Percentiles rank a stretch among this genome's conserved stretches.
Conservation (phyloP, 30 jellyfish, hydroid and myxozoan species). For the Phacellophora camtschatica region DNA sequence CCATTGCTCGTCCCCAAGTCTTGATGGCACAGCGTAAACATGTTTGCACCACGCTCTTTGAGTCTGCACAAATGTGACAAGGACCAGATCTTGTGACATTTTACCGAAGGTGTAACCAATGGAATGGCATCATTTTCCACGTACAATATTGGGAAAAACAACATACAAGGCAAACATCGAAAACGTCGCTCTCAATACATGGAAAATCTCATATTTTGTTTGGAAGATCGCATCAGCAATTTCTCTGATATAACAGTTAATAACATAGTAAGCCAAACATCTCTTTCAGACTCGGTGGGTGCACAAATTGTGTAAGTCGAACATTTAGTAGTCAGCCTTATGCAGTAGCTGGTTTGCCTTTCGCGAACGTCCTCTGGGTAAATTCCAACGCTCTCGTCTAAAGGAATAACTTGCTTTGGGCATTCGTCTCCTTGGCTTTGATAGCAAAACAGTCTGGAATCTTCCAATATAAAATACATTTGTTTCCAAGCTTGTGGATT, state of each 20-base stretch:
- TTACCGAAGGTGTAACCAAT: too few relatives aligned
- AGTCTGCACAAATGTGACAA: too few relatives aligned
- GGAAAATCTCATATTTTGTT: slow-evolving; percentile 28
- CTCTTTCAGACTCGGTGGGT: slow-evolving; percentile 22
- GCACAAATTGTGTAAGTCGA: slow-evolving; percentile 35
- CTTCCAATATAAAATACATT: slow-evolving; percentile 44
- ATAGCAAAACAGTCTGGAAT: slow-evolving; percentile 18
- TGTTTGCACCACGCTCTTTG: too few relatives aligned
- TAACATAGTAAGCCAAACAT: slow-evolving; percentile 47
- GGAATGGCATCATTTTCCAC: too few relatives aligned
- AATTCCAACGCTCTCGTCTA: slow-evolving; percentile 57
- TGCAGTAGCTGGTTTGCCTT: slow-evolving; percentile 13
- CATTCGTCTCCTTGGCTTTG: slow-evolving; percentile 1
- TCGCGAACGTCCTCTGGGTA: slow-evolving; percentile 32
- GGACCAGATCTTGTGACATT: too few relatives aligned
- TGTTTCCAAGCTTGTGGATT: slow-evolving; percentile 45
- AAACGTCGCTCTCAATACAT: not conserved
- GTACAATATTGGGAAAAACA: too few relatives aligned
- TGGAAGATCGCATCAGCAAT: slow-evolving; percentile 35
- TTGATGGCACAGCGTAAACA: too few relatives aligned
- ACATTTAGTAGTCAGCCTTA: not conserved
- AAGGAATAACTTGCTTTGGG: slow-evolving; percentile 6
- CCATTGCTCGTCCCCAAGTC: too few relatives aligned
- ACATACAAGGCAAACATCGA: not conserved
- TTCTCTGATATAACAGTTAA: slow-evolving; percentile 52